Conservation (phyloP, 2,113 vertebrate genomes). For the Ariopsis seemanni region DNA sequence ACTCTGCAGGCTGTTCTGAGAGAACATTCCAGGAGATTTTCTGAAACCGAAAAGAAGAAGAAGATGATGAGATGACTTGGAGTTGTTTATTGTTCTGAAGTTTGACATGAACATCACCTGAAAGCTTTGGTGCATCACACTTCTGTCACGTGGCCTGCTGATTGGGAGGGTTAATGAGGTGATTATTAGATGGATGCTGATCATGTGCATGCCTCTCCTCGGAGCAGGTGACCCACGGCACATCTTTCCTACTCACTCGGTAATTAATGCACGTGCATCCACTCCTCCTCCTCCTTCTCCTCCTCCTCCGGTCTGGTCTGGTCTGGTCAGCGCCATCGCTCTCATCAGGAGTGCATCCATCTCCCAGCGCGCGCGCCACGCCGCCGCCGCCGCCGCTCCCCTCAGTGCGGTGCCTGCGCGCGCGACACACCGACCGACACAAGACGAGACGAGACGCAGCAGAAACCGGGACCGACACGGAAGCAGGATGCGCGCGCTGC, state of each 20-base stretch:
- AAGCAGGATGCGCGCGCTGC: slow-evolving; percentile 83
- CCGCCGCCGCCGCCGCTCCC: not conserved
- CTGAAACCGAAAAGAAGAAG: not conserved
- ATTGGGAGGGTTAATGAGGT: not conserved
- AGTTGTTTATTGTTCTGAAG: not conserved
- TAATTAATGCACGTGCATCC: not conserved
- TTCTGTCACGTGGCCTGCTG: slow-evolving; percentile 1
- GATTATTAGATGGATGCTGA: not conserved
- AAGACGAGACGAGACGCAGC: not conserved
- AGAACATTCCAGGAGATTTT: not conserved
- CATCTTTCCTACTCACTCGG: not conserved
- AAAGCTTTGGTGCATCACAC: too few relatives aligned
- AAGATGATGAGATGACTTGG: not conserved
- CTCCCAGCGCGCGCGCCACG: slow-evolving; percentile 14
- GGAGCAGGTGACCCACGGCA: not conserved
- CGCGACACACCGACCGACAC: not conserved
- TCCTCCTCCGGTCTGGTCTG: slow-evolving; percentile 6
- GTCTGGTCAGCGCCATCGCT: slow-evolving; percentile 7
- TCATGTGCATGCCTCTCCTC: not conserved
- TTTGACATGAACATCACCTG: not conserved
- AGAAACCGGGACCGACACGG: not conserved
- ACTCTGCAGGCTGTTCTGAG: not conserved
- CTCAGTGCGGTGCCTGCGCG: not conserved
- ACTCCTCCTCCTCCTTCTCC: not conserved
- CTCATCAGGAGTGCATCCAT: slow-evolving; percentile 7